phyloP scores from a whole-genome alignment of 2,888 invertebrate species.

The Calameuta idolon region DNA sequence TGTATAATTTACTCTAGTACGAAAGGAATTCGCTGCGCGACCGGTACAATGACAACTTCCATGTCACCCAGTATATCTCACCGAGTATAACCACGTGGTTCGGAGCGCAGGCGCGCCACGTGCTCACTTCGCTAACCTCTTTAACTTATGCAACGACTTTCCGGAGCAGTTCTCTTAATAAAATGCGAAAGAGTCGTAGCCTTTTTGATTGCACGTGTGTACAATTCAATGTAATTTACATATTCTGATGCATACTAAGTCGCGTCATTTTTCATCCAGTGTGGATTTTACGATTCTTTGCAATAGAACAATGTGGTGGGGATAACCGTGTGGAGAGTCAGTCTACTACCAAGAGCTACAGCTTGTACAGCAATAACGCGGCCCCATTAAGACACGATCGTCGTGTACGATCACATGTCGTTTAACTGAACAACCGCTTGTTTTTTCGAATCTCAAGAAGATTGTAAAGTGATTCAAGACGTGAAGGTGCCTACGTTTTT shows the following conservation, averaged over 20 bases:
- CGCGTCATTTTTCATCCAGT: constrained; percentile 23
- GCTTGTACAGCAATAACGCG: constrained; percentile 24
- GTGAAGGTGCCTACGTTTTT: background rate
- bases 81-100: constrained; percentile 55
- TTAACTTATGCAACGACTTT: constrained; percentile 21
- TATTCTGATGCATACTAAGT: constrained; percentile 1
- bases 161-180: constrained; percentile 23
- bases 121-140: constrained; percentile 46
- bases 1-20: background rate
- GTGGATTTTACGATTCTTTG: constrained; percentile 8
- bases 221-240: constrained; percentile 24
- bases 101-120: constrained; percentile 58
- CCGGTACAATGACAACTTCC: background rate
- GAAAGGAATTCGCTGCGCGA: background rate
- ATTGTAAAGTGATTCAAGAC: background rate
- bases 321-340: constrained; percentile 25
- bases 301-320: constrained; percentile 22
- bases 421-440: background rate
- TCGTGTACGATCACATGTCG: constrained; percentile 40
- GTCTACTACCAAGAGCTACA: constrained; percentile 32
- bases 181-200: constrained; percentile 32
- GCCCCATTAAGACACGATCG: constrained; percentile 46
- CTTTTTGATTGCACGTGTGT: constrained; percentile 15
- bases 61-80: constrained; percentile 3
- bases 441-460: background rate